Percentiles rank a stretch among this genome's conserved stretches.
phyloP scores from a whole-genome alignment of 1,140 invertebrate genomes.

The Babylonia areolata region DNA sequence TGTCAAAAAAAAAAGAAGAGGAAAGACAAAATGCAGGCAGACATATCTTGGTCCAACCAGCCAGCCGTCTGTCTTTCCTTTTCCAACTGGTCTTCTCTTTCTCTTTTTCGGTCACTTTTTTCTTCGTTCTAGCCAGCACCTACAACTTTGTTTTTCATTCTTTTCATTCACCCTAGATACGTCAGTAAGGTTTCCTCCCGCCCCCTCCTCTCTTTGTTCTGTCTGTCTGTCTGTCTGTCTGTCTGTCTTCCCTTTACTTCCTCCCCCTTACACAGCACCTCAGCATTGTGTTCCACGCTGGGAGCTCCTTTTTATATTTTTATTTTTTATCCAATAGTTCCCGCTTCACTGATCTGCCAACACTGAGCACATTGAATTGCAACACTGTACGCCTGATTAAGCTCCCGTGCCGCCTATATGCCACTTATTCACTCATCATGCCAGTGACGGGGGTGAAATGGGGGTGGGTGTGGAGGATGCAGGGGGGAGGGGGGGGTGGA shows the following conservation, averaged over 20 bases:
- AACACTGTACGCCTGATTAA: neutral
- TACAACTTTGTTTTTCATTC: neutral
- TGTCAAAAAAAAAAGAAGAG: no score
- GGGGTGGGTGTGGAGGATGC: neutral
- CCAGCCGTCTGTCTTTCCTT: no score
- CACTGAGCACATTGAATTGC: slow-evolving; percentile 4
- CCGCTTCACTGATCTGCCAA: neutral
- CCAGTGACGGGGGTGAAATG: no score
- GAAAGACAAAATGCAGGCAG: no score
- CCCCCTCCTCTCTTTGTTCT: neutral
- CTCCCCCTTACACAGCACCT: no score
- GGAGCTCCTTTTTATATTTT: no score
- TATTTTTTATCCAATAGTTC: neutral
- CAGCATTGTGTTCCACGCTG: no score
- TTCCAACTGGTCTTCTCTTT: no score
- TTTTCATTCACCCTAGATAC: neutral
- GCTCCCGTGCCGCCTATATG: neutral
- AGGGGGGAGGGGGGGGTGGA: no score
- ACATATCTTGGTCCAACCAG: no score
- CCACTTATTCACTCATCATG: neutral
- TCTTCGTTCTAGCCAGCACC: neutral
- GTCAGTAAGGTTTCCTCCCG: neutral
- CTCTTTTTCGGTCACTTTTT: neutral
- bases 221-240: no score
- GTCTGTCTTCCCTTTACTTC: no score